A percentile compares a stretch with the other conserved stretches of the same genome.
Evolutionary conservation across 1,140 invertebrate genomes (phyloP).

Genomic region (Bursaphelenchus mucronatus): DNA sequence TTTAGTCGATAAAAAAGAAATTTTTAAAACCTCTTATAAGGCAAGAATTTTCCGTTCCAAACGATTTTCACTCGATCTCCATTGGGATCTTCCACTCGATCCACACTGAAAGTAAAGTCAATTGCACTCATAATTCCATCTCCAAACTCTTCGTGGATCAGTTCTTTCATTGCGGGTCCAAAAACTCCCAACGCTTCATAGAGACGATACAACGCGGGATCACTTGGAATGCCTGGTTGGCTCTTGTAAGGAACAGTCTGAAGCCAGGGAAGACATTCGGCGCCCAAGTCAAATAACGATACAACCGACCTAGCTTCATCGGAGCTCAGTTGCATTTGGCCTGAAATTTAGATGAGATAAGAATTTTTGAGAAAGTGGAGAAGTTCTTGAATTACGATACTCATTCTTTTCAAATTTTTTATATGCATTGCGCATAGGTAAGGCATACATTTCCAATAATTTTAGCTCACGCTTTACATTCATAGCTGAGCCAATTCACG

Average conservation of each 20-base stretch:
- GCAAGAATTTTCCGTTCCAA: conserved; percentile 59
- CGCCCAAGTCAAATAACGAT: conserved; percentile 33
- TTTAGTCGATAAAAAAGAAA: background rate
- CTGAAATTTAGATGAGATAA: too few species aligned
- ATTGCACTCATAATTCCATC: conserved; percentile 63
- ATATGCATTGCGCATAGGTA: too few species aligned
- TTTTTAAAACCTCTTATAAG: conserved; percentile 55
- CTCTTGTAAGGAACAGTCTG: conserved; percentile 42
- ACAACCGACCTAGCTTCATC: conserved; percentile 31
- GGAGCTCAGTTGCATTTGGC: conserved; percentile 47
- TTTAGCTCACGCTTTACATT: too few species aligned
- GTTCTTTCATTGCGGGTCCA: conserved; percentile 58
- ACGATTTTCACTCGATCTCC: conserved; percentile 59
- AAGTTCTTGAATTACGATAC: too few species aligned
- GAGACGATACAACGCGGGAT: conserved; percentile 58
- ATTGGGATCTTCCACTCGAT: conserved; percentile 42
- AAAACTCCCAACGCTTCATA: conserved; percentile 55
- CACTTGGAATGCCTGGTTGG: conserved; percentile 35
- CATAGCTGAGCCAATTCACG: too few species aligned
- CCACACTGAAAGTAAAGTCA: conserved; percentile 59
- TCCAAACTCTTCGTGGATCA: conserved; percentile 62
- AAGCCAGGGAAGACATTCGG: conserved; percentile 32
- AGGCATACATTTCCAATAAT: too few species aligned
- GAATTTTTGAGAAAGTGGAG: too few species aligned
- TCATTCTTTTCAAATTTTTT: too few species aligned